A percentile compares a stretch with the other conserved stretches of the same genome.
Conservation (phyloP, 2,113 vertebrate genomes). For the Daphoenositta chrysoptera region DNA sequence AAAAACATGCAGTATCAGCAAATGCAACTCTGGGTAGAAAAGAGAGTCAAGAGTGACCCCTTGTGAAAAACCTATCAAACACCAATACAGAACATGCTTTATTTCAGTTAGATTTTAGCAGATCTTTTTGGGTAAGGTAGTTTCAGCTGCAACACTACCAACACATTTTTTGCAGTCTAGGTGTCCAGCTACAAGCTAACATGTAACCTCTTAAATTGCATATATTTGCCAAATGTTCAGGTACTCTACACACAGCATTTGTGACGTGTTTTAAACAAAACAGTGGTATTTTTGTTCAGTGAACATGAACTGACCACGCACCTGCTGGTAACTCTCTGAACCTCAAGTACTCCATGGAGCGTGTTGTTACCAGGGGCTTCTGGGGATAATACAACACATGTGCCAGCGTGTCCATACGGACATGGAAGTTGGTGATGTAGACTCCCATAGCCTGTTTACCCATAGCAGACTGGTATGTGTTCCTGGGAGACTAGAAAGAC, state of each 20-base stretch:
- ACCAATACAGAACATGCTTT: not conserved
- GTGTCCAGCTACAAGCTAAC: not conserved
- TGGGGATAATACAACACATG: conserved; percentile 98
- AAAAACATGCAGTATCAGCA: not conserved
- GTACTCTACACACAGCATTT: not conserved
- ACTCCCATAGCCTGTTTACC: conserved; percentile 99
- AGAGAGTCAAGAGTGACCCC: conserved; percentile 23
- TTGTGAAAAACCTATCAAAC: conserved; percentile 28
- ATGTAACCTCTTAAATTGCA: not conserved
- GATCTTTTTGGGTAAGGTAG: not conserved
- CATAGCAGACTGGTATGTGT: conserved; percentile 99
- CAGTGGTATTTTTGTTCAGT: not conserved
- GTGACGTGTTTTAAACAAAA: not conserved
- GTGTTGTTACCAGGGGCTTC: conserved; percentile 94
- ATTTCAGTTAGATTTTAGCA: not conserved
- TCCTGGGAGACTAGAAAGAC: conserved; percentile 88
- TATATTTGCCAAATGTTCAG: not conserved
- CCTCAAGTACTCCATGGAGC: conserved; percentile 97
- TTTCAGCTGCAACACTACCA: not conserved
- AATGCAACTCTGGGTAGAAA: not conserved
- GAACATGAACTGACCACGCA: conserved; percentile 26
- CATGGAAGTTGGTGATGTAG: conserved; percentile 98
- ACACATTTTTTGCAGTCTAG: not conserved
- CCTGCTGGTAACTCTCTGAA: conserved; percentile 96
- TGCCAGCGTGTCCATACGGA: conserved; percentile 96